phyloP scores from a whole-genome alignment of 2,113 vertebrate genomes.

The Cebus imitator region DNA sequence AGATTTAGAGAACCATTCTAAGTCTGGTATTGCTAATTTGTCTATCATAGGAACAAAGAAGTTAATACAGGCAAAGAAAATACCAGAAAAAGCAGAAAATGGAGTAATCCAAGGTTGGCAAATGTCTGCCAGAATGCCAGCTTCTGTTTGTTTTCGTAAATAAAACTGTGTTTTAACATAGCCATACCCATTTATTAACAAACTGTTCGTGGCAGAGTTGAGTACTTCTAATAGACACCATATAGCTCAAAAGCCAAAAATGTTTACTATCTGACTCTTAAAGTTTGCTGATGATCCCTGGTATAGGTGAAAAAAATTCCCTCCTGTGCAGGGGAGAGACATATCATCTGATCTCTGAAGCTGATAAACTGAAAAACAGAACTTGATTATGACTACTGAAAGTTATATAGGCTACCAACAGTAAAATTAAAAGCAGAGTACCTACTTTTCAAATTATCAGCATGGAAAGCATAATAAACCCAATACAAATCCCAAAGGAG shows the following conservation, averaged over 20 bases:
- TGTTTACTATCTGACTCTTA: background rate
- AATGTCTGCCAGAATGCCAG: background rate
- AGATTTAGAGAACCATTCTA: background rate
- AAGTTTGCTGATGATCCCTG: background rate
- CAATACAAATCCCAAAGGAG: background rate
- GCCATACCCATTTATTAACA: background rate
- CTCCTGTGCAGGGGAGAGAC: background rate
- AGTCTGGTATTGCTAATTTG: background rate
- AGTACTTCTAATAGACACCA: background rate
- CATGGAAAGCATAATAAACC: background rate
- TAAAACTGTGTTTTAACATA: constrained; percentile 23
- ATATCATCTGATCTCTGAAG: constrained; percentile 9
- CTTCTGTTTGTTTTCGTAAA: background rate
- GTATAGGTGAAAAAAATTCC: background rate
- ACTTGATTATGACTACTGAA: background rate
- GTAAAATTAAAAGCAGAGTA: constrained; percentile 4
- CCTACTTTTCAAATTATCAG: background rate
- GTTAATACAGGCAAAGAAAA: background rate
- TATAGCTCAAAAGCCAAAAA: background rate
- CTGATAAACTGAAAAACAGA: background rate
- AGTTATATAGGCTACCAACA: background rate
- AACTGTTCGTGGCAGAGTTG: background rate
- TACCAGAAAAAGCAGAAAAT: background rate
- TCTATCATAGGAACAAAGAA: background rate
- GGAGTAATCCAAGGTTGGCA: background rate